Evolutionary conservation across 2,797 vertebrate genomes (phyloP), one percentile per base, ranked within the genome.

Genomic region (Sebastes dallii): DNA sequence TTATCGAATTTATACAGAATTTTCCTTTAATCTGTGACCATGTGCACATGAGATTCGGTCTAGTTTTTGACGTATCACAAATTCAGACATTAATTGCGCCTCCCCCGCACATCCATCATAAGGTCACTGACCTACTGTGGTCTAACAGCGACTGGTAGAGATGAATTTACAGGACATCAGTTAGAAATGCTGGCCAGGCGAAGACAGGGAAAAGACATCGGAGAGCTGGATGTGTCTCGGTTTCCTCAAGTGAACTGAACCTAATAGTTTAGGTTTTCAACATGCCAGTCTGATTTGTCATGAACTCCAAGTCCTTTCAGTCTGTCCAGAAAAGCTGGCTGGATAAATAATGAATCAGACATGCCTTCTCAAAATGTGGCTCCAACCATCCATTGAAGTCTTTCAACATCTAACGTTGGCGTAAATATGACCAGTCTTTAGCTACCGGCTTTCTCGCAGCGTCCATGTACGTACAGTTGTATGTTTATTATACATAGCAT

Each of bases 221-320:
- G 22, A 39, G 70, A 70, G 61, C 20, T 36, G 68, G 42, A 54
- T 30, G 42, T 69, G 71, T 78, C 80, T 54, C 0, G 61, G 59
- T 84, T 83, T 85, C 75, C 75, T 81, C 60, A 14, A 73, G 73
- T 18, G 1, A 84, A 32, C 42, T 54, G 18, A 78, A 56, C n/a
- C 4, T 83, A 67, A 82, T 77, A 74, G 61, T 84, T 89, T 80
- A 60, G 75, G 56, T 91, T 89, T 77, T 85, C 71, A 46, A 74
- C 91, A 87, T 69, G 78, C 81, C 83, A 67, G 59, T 73, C 65
- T 66, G 82, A 77, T 86, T 87, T 82, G 83, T 85, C 85, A 89
- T 80, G 54, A 84, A 62, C 64, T 80, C 34, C 9, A 55, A 75
- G 75, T 78, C 56, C n/a, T 84, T 80, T 79, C 59, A 77, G 32